A percentile compares a stretch with the other conserved stretches of the same genome.
These are phyloP conservation scores for Hippoglossus stenolepis DNA, from an alignment of 2,113 vertebrate genomes.

Conservation along the genomic window DNA sequence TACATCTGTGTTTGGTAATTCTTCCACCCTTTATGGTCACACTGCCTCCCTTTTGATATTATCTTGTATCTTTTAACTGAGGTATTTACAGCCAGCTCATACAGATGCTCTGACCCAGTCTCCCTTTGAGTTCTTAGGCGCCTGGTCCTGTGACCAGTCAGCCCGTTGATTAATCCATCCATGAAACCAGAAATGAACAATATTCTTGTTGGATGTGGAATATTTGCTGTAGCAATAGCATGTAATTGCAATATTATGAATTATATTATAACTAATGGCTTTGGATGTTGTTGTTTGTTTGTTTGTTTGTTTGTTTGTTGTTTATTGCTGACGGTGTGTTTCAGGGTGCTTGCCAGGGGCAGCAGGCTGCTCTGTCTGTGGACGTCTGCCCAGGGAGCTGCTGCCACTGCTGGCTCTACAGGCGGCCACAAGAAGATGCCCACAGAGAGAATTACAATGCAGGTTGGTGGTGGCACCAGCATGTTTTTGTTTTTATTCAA, in stretches of 20 bases:
- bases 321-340: slow-evolving; percentile 10
- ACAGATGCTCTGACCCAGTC: background rate
- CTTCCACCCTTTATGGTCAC: too few relatives aligned
- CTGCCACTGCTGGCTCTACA: slow-evolving; percentile 68
- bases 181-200: background rate
- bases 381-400: slow-evolving; percentile 81
- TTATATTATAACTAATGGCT: background rate
- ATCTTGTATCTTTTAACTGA: too few relatives aligned
- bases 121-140: background rate
- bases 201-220: background rate
- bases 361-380: slow-evolving; percentile 92
- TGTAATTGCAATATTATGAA: background rate
- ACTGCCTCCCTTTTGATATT: too few relatives aligned
- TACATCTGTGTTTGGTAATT: too few relatives aligned
- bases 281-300: background rate
- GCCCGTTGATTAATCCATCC: background rate
- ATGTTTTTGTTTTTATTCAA: too few relatives aligned
- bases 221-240: background rate
- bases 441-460: slow-evolving; percentile 89
- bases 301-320: background rate
- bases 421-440: slow-evolving; percentile 81
- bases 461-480: slow-evolving; percentile 80
- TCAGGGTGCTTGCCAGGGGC: slow-evolving; percentile 89
- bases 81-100: too few relatives aligned
- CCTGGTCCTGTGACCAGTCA: background rate